Evolutionary conservation across 92 coral and sea anemone species (phyloP).

Genomic region (Montipora capitata): DNA sequence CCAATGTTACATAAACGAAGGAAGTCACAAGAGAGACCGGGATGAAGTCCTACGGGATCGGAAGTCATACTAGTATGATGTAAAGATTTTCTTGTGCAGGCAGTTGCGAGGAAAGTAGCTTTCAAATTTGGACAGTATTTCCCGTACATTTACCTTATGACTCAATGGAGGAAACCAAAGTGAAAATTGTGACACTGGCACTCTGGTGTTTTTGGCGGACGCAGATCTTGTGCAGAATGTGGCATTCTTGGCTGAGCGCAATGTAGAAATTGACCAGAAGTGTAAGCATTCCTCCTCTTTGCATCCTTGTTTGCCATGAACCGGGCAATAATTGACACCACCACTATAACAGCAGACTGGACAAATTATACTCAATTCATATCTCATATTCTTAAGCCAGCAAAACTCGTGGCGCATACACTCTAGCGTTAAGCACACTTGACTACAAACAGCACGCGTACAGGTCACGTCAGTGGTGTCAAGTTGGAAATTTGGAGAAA

Average conservation of each 20-base stretch:
- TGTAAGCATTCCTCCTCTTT: slow-evolving; percentile 56
- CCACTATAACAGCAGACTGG: slow-evolving; percentile 17
- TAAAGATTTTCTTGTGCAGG: too few relatives aligned
- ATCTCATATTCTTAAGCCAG: slow-evolving; percentile 42
- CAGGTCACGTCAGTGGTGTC: neutral
- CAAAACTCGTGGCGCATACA: slow-evolving; percentile 33
- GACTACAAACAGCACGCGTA: slow-evolving; percentile 2
- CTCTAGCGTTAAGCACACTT: neutral
- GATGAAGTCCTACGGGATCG: too few relatives aligned
- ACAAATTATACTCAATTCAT: slow-evolving; percentile 29
- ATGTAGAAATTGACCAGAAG: slow-evolving; percentile 23
- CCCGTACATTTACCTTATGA: neutral
- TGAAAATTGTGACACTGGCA: slow-evolving; percentile 4
- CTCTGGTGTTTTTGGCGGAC: slow-evolving; percentile 10
- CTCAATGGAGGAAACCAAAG: slow-evolving; percentile 13
- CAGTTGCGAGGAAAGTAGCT: too few relatives aligned
- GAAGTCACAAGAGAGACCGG: too few relatives aligned
- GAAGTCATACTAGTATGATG: too few relatives aligned
- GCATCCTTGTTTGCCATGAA: slow-evolving; percentile 16
- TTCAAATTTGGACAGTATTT: neutral
- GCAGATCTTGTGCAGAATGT: neutral
- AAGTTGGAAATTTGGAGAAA: neutral
- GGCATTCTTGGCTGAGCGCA: neutral
- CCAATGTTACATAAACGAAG: too few relatives aligned
- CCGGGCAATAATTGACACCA: neutral